Conservation (phyloP, 2,113 vertebrate species). For the Proterorhinus semilunaris region DNA sequence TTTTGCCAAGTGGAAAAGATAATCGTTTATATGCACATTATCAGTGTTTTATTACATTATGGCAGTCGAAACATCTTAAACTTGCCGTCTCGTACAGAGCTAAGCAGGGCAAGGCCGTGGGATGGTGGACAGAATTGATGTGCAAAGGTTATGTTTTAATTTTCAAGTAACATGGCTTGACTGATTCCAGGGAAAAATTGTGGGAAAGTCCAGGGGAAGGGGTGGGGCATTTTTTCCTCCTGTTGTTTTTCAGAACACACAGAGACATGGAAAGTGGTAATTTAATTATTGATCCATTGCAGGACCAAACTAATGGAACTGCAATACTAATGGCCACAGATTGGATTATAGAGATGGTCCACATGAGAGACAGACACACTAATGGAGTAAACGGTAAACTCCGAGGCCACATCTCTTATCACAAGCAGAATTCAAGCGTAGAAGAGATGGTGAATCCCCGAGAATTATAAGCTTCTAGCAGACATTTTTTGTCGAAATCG, state of each 20-base stretch:
- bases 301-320: background rate
- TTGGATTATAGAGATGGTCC: background rate
- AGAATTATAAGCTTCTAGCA: no score
- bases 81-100: no score
- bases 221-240: background rate
- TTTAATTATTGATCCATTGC: background rate
- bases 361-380: background rate
- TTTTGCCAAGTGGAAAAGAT: no score
- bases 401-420: background rate
- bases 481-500: no score
- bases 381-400: background rate
- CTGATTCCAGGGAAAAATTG: slow-evolving; percentile 21
- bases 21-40: no score
- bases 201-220: background rate
- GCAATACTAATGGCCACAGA: background rate
- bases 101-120: slow-evolving; percentile 22
- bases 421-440: background rate
- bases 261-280: background rate
- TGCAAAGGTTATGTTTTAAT: background rate
- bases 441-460: no score
- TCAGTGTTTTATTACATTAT: no score
- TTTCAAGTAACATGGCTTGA: slow-evolving; percentile 7
- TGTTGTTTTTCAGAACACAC: background rate
- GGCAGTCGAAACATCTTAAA: no score
- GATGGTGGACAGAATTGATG: background rate